Evolutionary conservation across 2,797 vertebrate genomes (phyloP), one percentile per base, ranked within the genome.

Genomic region (Orientallactaga sibirica): DNA sequence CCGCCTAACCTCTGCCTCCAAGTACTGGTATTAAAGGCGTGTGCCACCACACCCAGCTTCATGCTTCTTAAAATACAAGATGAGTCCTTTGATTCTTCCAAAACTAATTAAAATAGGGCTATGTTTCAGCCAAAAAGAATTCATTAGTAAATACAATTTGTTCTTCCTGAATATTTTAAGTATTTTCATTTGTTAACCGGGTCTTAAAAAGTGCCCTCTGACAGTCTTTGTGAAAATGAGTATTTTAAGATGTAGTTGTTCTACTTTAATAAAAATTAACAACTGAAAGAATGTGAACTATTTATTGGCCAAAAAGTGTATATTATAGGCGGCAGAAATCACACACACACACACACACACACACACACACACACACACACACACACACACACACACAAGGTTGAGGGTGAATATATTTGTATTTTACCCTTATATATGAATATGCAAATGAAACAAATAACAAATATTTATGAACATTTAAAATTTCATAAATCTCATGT

Each of bases 191-290:
- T 90, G 52, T 25, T 33, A 87, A 24, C 58, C 66, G 43, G n/a
- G 1, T 88, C 80, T 88, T 91, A 62, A 71, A 62, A 94, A 41
- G 87, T 84, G 41, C 61, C 16, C 3, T 84, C 55, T 84, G n/a
- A 48, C 14, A 61, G 16, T 52, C 5, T 80, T n/a, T 67, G 20
- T 58, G 55, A 80, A 90, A 93, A 88, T 7, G 8, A 12, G 73
- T 33, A 7, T 68, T 90, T 75, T 82, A 14, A 91, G 22, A 5
- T 90, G 62, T 55, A 48, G 24, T 76, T 25, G 75, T 75, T 66
- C 55, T 29, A 81, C n/a, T 88, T 90, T 25, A 73, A 14, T 62
- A 83, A 80, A 71, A 84, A 80, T n/a, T 70, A 79, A 61, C n/a
- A 64, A 78, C 37, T 71, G 55, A 81, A 86, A 2, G 37, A 5